Base-by-base conservation (phyloP, 2,797 vertebrate genomes). In the Huso huso region DNA sequence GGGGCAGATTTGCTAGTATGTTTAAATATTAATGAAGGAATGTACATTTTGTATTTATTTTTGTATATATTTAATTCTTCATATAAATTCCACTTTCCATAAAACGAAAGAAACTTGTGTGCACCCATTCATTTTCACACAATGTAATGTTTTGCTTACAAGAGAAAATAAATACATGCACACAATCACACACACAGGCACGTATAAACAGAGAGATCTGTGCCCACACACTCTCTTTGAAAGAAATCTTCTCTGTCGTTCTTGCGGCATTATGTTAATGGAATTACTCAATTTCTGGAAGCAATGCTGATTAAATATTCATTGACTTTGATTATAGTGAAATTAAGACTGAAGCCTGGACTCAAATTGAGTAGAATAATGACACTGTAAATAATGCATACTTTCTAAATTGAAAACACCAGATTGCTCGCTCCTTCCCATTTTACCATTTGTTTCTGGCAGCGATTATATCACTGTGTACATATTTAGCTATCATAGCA, bases 221-320 rank as follows among this genome's bases (percentile, higher is more conserved):
- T 53, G 55, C 11, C 6, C 6, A 6, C 12, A 58, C 12, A 58
- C 58, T 60, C 68, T 50, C 51, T 63, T 87, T 84, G 81, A 85
- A 85, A 82, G 84, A 87, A 86, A 86, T 85, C 78, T 59, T 83
- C 83, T 81, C 67, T 80, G 80, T 87, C 84, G 83, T 87, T 85
- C 88, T 78, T 79, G 79, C 88, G 85, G 87, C 87, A 88, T 92
- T 92, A 90, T 91, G 90, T 87, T 89, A 90, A 90, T 90, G 86
- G 82, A 74, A 87, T 89, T 90, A 89, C 88, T 90, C 85, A 86
- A 86, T 91, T 92, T 90, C 87, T 91, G 89, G 87, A 90, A 90
- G 89, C 86, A 82, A 85, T 85, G 79, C 88, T 89, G 88, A 93
- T 94, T 91, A 93, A 93, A 93, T 93, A 93, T 94, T 94, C 89